Evolutionary conservation across 2,888 invertebrate species (phyloP), one percentile per base, ranked within the genome.

Genomic region (Plebejus anna): DNA sequence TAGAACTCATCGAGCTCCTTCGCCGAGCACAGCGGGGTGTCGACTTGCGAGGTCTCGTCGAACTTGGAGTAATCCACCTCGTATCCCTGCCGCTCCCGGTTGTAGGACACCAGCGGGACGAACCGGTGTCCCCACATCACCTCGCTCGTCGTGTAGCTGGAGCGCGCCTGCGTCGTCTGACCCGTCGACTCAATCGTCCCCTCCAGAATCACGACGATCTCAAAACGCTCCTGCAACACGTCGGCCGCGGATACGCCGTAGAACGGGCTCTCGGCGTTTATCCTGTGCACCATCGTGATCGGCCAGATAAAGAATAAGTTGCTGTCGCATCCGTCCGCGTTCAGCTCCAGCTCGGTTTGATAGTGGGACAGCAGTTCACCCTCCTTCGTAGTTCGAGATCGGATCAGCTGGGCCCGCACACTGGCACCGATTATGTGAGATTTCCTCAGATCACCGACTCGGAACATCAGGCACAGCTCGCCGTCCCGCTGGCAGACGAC

Each of bases 241-340:
- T 98, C 97, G 70, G 97, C 96, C 0, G 97, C 97, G 0, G 97
- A 96, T 84, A 98, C 95, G 78, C 96, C 95, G 89, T 96, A 98
- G 82, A 98, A 96, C 0, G 98, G 98, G 84, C 97, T 97, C 55
- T 95, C 92, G 0, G 95, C 96, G 86, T 98, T 96, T 85, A 98
- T 98, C 84, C 95, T 95, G 87, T 98, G 98, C 59, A 97, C 97
- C 84, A 98, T 96, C 1, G 97, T 97, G 86, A 97, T 97, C 0
- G 98, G 98, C 98, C 98, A 98, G 81, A 98, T 97, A 86, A 98
- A 97, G 92, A 98, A 98, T 32, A 98, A 92, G 82, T 97, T 96
- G 81, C 97, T 97, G 81, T 96, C 96, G 83, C 97, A 97, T 78
- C 97, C 97, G 85, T 97, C 97, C 22, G 96, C 96, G 82, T 95